Evolutionary conservation across 1,140 invertebrate species (phyloP).

Genomic region (Eumeta japonica): DNA sequence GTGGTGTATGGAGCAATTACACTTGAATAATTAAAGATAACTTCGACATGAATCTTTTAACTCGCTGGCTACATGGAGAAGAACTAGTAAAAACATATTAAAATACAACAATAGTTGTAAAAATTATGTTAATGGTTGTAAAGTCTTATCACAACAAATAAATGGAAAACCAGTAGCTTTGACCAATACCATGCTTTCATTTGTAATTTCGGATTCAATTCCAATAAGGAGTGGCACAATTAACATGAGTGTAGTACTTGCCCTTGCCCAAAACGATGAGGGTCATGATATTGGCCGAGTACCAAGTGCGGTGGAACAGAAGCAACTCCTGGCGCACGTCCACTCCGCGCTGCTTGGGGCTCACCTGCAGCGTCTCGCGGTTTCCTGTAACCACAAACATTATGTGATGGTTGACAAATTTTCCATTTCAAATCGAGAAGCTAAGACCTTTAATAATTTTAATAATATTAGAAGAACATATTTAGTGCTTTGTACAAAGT

Average conservation of each 20-base stretch:
- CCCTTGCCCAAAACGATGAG: constrained; percentile 88
- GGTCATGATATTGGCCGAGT: constrained; percentile 89
- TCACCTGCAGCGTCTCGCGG: constrained; percentile 76
- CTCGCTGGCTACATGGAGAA: too few relatives aligned
- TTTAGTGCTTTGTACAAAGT: not conserved
- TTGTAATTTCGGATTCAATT: too few relatives aligned
- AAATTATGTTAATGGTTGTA: too few relatives aligned
- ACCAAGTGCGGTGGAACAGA: constrained; percentile 89
- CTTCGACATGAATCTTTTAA: too few relatives aligned
- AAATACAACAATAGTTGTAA: too few relatives aligned
- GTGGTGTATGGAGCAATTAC: too few relatives aligned
- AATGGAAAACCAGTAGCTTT: too few relatives aligned
- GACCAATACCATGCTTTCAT: too few relatives aligned
- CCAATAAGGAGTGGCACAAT: not conserved
- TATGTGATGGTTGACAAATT: not conserved
- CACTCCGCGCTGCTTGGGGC: constrained; percentile 78
- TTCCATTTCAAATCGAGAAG: not conserved
- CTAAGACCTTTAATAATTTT: not conserved
- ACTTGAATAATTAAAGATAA: too few relatives aligned
- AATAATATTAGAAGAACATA: not conserved
- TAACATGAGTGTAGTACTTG: constrained; percentile 31
- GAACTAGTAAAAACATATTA: too few relatives aligned
- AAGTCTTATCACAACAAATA: too few relatives aligned
- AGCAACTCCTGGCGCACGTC: constrained; percentile 83
- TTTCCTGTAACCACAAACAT: constrained; percentile 60